A percentile compares a stretch with the other conserved stretches of the same genome.
Conservation (phyloP, 2,113 vertebrate species). For the Macquaria australasica region DNA sequence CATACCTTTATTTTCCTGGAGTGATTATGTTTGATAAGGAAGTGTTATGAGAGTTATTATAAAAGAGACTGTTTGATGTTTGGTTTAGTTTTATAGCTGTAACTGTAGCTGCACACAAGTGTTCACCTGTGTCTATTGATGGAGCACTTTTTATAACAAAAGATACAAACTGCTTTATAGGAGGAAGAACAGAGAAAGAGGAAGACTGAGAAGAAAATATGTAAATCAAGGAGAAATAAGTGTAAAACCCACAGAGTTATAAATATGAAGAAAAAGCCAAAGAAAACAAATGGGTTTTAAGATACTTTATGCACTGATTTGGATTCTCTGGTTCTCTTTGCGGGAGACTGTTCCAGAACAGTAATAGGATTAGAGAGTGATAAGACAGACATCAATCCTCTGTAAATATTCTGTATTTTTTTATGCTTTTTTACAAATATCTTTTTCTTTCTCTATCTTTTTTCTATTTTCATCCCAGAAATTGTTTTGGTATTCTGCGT, state of each 20-base stretch:
- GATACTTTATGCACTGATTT: neutral
- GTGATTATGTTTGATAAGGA: neutral
- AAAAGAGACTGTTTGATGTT: neutral
- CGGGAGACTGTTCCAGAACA: neutral
- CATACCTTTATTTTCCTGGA: neutral
- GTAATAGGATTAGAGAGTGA: neutral
- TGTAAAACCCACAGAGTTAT: neutral
- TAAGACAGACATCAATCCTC: neutral
- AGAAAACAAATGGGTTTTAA: neutral
- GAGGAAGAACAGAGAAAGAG: neutral
- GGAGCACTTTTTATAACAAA: too few relatives aligned
- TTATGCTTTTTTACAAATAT: neutral
- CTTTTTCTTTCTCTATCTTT: too few relatives aligned
- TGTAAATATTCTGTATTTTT: neutral
- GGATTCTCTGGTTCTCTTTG: neutral
- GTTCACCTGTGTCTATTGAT: neutral
- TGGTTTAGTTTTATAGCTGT: too few relatives aligned
- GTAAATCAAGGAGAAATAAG: neutral
- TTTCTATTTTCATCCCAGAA: neutral
- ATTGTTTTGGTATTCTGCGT: neutral
- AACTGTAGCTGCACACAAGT: too few relatives aligned
- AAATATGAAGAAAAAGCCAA: neutral
- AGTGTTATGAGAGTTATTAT: neutral
- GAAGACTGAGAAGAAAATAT: neutral
- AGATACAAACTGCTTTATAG: neutral